Base-by-base conservation (phyloP, 2,797 vertebrate species). In the Pipistrellus kuhlii region DNA sequence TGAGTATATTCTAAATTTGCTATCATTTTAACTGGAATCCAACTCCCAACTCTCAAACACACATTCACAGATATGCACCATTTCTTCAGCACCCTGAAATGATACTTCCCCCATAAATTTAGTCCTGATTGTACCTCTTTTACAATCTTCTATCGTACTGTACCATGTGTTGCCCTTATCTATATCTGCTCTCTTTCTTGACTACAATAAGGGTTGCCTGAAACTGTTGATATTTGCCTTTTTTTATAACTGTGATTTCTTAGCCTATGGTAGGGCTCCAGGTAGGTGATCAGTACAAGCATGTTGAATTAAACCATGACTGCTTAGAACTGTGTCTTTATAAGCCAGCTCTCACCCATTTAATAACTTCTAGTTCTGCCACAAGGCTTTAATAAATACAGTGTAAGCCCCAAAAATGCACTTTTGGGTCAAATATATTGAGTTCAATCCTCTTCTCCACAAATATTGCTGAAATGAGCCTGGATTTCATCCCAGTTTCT, bases 391-490 rank as follows among this genome's bases (percentile, higher is more conserved):
- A 97, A 96, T 97, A 97, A 97, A 97, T 96, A 96, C 92, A 71
- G 94, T 96, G 91, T 90, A 97, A 97, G 96, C 85, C 94, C 95
- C 87, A 41, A 94, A 96, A 97, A 97, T 95, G 95, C 89, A 95
- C 95, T 97, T 96, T 97, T 85, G 94, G 96, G 96, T 97, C 96
- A 97, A 97, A 97, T 97, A 97, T 97, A 97, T 96, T 96, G 96
- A 97, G 94, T 94, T 97, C 96, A 97, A 97, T 95, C 95, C 94
- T 97, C 96, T 94, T 97, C 94, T 96, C 91, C 91, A 97, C 96
- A 96, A 95, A 97, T 97, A 97, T 97, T 97, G 95, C 95, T 97
- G 96, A 97, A 97, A 97, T 95, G 87, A 97, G 95, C 77, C 95
- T 97, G 96, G 97, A 97, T 96, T 94, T 46, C 81, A 90, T 95